Evolutionary conservation across 1,140 invertebrate genomes (phyloP), one percentile per base, ranked within the genome.

Genomic region (Wiebesia pumilae): DNA sequence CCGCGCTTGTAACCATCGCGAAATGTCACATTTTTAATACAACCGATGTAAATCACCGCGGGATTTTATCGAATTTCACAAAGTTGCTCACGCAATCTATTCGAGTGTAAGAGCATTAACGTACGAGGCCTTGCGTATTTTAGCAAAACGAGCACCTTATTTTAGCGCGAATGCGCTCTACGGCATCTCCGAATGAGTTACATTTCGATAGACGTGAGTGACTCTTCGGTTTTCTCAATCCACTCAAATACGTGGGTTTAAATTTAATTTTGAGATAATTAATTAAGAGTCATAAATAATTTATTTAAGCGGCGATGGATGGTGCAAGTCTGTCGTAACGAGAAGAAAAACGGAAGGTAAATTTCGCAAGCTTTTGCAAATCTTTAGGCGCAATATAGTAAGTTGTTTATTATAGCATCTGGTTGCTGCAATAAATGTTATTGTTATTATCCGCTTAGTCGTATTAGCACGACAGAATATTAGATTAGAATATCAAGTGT

Each of bases 1-100:
- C n/a, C 9, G 30, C 54, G 30, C 51, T 35, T 33, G 7, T 80
- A 35, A 19, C 69, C 35, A n/a, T 81, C 47, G 38, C 7, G 0
- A 10, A 40, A 43, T 85, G 79, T 85, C 67, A 19, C 51, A 33
- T 77, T 40, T 77, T 24, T 47, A 30, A 65, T 78, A 33, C 35
- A 24, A n/a, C 73, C 19, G 54, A 40, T 54, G 54, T 84, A 78
- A 84, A 78, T 84, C 54, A 84, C 4, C 4, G 30, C 24, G 9
- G 16, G 10, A n/a, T 83, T 73, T 65, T 75, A 65, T 73, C 35
- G 65, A 51, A 58, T 33, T 58, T 79, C 30, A 24, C 30, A 35
- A 35, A 54, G 12, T 9, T 16, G 0, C 21, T 79, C 58, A 24
- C 33, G 81, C 27, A 81, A 81, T 67, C 62, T 69, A 7, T 47